Evolutionary conservation across 2,113 vertebrate genomes (phyloP).

Genomic region (Grammomys surdaster): DNA sequence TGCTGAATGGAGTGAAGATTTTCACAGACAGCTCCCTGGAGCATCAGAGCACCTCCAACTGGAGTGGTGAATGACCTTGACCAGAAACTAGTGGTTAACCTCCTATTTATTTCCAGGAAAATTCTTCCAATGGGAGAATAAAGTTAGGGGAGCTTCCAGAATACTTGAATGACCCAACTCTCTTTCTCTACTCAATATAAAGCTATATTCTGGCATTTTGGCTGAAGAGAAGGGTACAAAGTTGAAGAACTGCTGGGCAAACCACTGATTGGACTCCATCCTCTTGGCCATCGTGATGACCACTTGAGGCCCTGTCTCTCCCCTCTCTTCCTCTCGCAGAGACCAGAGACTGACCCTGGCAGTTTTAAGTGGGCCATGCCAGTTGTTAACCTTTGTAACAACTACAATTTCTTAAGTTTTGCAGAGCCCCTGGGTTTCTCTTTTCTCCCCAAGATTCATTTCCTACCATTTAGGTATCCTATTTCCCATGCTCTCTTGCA

Average conservation of each 20-base stretch:
- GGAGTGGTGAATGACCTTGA: background rate
- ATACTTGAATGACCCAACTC: background rate
- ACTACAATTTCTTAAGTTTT: constrained; percentile 64
- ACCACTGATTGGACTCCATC: no score
- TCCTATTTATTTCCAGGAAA: constrained; percentile 40
- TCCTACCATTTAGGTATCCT: constrained; percentile 81
- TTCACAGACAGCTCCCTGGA: accelerated
- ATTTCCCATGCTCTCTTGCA: constrained; percentile 82
- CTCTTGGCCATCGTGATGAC: background rate
- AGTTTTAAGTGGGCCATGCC: constrained; percentile 1
- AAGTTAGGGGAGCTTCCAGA: constrained; percentile 9
- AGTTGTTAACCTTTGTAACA: constrained; percentile 53
- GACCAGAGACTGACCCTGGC: background rate
- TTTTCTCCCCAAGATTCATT: constrained; percentile 81
- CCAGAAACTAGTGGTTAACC: background rate
- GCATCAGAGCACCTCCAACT: background rate
- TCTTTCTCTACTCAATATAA: background rate
- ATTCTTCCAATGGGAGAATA: background rate
- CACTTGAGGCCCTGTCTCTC: background rate
- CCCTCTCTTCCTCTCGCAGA: accelerated
- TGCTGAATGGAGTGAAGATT: background rate
- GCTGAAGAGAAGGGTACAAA: background rate
- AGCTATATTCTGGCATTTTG: background rate
- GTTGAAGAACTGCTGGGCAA: background rate
- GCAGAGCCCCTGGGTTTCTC: constrained; percentile 67